Conservation (phyloP, 2,113 vertebrate species). For the Antidorcas marsupialis region DNA sequence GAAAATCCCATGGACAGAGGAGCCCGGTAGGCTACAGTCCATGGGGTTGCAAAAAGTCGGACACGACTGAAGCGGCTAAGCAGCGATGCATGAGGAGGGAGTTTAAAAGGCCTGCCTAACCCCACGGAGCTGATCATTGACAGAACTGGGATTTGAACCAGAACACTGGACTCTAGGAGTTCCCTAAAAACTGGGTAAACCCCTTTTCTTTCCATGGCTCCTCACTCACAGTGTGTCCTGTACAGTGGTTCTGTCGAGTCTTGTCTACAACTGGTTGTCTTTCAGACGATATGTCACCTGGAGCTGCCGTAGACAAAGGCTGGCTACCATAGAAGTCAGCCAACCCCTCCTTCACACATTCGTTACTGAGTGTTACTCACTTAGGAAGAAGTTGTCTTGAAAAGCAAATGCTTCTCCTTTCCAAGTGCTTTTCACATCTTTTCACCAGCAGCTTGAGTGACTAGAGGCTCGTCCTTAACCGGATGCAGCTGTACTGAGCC, state of each 20-base stretch:
- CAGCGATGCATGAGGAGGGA: not conserved
- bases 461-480: not conserved
- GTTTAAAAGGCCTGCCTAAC: not conserved
- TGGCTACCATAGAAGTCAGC: not conserved
- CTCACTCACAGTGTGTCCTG: not conserved
- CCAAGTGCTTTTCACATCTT: not conserved
- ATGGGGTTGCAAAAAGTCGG: not conserved
- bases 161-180: not conserved
- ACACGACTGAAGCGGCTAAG: not conserved
- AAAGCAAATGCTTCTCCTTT: not conserved
- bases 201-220: not conserved
- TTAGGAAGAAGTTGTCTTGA: not conserved
- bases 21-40: not conserved
- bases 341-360: not conserved
- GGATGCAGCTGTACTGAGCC: not conserved
- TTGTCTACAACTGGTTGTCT: not conserved
- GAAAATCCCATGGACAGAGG: not conserved
- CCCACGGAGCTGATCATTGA: not conserved
- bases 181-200: not conserved
- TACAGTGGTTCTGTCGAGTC: fast-evolving
- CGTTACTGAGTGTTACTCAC: not conserved
- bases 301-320: not conserved
- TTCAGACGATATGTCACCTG: not conserved
- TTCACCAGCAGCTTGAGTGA: not conserved
- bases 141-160: slow-evolving; percentile 17